Evolutionary conservation across 2,797 vertebrate genomes (phyloP), one percentile per base, ranked within the genome.

Genomic region (Cheirogaleus major): DNA sequence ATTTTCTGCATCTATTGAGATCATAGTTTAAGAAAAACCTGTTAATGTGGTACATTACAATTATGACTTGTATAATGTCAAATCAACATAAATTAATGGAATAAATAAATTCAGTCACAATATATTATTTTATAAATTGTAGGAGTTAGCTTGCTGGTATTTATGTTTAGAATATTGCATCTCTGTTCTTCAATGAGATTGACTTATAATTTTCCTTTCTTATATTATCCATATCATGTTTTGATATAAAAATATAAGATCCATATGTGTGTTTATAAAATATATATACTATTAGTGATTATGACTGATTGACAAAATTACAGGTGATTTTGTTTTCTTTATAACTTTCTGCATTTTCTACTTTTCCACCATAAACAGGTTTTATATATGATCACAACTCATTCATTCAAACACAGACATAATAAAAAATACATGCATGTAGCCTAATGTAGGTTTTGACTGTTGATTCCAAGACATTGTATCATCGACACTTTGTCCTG

Each of bases 141-240:
- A 23, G 12, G n/a, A 84, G 76, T 94, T 79, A 80, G 23, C 8
- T 80, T 48, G 45, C 52, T 90, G 55, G 48, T 48, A 75, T 59
- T 89, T 92, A 90, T 83, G 30, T 61, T 95, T 55, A 92, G 45
- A 92, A 76, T 84, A 94, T 82, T 69, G 23, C 6, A 7, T 83
- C 73, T 72, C 15, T 78, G 20, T 55, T 92, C 8, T 23, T 65
- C 30, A 79, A 32, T 57, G 38, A 73, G n/a, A 45, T 25, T 83
- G 32, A 10, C 27, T 96, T 75, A 61, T 69, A 59, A 91, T 89
- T 65, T 18, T 52, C n/a, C 6, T 89, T 88, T 93, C 48, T 32
- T 75, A 0, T 50, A 30, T 32, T 30, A 43, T 82, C 32, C 11
- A 50, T 55, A 22, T 75, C 63, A 92, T 86, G 9, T 83, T 88